Base-by-base conservation (phyloP, 2,113 vertebrate genomes). In the Sinocyclocheilus anophthalmus region DNA sequence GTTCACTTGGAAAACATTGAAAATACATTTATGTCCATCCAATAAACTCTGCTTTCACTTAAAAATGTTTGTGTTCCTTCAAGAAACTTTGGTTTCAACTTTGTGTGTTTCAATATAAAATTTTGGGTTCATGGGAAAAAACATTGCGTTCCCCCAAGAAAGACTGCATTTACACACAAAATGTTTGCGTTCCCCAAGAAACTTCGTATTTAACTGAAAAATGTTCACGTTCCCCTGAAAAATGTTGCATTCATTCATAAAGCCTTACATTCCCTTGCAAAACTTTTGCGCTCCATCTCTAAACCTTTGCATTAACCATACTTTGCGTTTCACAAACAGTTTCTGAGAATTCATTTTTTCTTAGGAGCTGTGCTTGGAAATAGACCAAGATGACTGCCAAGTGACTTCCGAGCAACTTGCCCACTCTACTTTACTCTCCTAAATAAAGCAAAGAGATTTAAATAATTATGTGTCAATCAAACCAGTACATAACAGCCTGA, bases 401-500 rank as follows among this genome's bases (percentile, higher is more conserved):
- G 24, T 30, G 13, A 67, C 13, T 33, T 16, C 57, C 7, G 20
- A 33, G 2, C 1, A 2, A 42, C 37, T n/a, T 42, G 4, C 4
- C 18, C 37, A 42, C 10, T n/a, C 20, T n/a, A 42, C 3, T 72
- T 18, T 42, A n/a, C 37, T 45, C 39, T n/a, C 10, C 37, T n/a
- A 22, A 42, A 72, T 8, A 42, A 80, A 80, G 24, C 59, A 48
- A 57, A 76, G 18, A 84, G 20, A 75, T 24, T 30, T 84, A 61
- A 84, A 48, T 76, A 84, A 39, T 84, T 55, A 13, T 22, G 61
- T 70, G 63, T 78, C n/a, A 30, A 48, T 69, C 57, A 67, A 48
- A 59, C 6, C 73, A 48, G 22, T 42, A 12, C 14, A 33, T 30
- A 18, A 69, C 55, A 55, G 39, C 59, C 53, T 81, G 33, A 87